These are phyloP conservation scores for Caradrina clavipalpis DNA, from an alignment of 2,888 invertebrate genomes.

Conservation along the genomic window DNA sequence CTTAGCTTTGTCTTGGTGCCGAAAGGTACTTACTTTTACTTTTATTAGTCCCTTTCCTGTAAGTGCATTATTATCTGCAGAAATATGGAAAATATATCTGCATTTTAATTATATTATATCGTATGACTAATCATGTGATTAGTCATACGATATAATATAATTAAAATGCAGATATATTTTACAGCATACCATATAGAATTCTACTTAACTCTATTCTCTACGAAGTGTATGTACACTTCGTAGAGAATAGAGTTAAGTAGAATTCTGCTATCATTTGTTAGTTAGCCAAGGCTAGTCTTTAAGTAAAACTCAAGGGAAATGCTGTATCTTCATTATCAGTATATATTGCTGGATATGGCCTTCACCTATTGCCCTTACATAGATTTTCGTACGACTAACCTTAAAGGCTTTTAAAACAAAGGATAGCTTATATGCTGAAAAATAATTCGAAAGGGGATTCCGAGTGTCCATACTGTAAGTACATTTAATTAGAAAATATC, in stretches of 20 bases:
- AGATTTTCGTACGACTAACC: neutral
- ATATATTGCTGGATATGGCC: neutral
- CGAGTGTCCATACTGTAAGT: neutral
- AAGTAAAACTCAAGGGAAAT: neutral
- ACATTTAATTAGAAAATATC: too few relatives aligned
- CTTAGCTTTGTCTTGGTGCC: slow-evolving; percentile 37
- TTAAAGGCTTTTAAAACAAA: too few relatives aligned
- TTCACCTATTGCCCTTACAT: neutral
- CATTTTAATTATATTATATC: neutral
- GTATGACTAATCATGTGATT: too few relatives aligned
- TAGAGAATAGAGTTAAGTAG: neutral
- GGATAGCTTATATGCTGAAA: neutral
- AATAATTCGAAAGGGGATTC: neutral
- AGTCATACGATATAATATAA: too few relatives aligned
- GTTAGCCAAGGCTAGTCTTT: neutral
- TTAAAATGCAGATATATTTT: too few relatives aligned
- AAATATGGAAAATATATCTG: neutral
- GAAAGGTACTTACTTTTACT: slow-evolving; percentile 48
- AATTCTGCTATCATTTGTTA: neutral
- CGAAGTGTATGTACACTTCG: neutral
- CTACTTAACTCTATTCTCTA: too few relatives aligned
- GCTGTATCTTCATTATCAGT: neutral
- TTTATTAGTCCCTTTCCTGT: slow-evolving; percentile 30
- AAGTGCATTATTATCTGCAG: slow-evolving; percentile 3
- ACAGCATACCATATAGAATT: too few relatives aligned